Conservation (phyloP, 2,113 vertebrate species). For the Progne subis region DNA sequence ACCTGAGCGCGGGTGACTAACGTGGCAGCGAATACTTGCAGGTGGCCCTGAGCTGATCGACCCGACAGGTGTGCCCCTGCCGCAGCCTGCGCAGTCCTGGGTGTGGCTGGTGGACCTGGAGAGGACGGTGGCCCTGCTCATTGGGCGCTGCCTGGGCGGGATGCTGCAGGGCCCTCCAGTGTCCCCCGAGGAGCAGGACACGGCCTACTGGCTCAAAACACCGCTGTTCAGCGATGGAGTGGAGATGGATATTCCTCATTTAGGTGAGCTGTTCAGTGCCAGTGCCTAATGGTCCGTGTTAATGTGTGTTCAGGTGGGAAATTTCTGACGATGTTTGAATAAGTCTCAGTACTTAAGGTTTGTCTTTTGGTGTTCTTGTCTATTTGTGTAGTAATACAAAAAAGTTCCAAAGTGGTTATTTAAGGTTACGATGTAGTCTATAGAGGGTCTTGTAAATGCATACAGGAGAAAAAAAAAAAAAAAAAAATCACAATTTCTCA, state of each 20-base stretch:
- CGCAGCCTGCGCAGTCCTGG: slow-evolving; percentile 87
- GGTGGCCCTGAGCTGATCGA: slow-evolving; percentile 88
- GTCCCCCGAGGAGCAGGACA: slow-evolving; percentile 91
- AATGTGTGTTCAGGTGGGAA: not conserved
- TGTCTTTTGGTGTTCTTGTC: not conserved
- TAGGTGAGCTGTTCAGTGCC: slow-evolving; percentile 77
- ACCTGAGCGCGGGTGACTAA: not conserved
- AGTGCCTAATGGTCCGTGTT: not conserved
- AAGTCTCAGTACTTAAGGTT: not conserved
- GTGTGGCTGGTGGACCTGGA: slow-evolving; percentile 98
- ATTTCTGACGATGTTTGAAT: not conserved
- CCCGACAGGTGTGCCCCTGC: slow-evolving; percentile 81
- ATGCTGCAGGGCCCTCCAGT: slow-evolving; percentile 92
- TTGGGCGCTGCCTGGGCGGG: slow-evolving; percentile 93
- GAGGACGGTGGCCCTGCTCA: slow-evolving; percentile 90
- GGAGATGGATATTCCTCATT: slow-evolving; percentile 89
- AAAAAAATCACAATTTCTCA: not conserved
- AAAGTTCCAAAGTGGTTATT: not conserved
- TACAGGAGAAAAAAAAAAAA: not conserved
- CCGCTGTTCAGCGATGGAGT: slow-evolving; percentile 93
- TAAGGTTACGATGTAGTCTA: not conserved
- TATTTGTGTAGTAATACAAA: not conserved
- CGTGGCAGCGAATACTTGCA: slow-evolving; percentile 1
- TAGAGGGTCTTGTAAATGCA: not conserved
- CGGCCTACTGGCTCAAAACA: slow-evolving; percentile 93